These are phyloP conservation scores for Bufo bufo DNA, from an alignment of 2,113 vertebrate genomes.

Conservation along the genomic window DNA sequence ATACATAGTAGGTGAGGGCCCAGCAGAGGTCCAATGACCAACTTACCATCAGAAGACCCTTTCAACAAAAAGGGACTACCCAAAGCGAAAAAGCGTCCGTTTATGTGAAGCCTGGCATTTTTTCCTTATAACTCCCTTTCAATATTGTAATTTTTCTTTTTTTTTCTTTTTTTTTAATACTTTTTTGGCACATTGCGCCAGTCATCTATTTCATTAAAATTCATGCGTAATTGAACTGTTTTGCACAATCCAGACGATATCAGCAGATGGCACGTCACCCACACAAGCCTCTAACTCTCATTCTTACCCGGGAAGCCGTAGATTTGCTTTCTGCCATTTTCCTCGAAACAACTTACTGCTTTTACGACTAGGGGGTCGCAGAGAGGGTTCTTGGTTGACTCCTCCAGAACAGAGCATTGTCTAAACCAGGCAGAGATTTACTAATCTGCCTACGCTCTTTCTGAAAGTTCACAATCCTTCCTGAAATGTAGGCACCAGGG, in stretches of 20 bases:
- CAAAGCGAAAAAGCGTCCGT: too few relatives aligned
- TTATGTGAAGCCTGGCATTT: background rate
- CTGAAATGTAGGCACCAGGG: background rate
- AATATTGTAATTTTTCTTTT: background rate
- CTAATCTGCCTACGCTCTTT: background rate
- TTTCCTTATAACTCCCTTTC: background rate
- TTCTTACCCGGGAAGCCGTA: background rate
- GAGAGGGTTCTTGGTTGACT: too few relatives aligned
- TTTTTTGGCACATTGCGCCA: background rate
- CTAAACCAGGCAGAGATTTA: background rate
- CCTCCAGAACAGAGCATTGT: background rate
- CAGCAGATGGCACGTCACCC: constrained; percentile 52
- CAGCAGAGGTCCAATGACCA: too few relatives aligned
- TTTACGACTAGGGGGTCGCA: background rate
- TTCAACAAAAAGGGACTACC: too few relatives aligned
- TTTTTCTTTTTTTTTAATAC: background rate
- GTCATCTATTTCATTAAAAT: constrained; percentile 43
- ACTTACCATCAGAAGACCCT: too few relatives aligned
- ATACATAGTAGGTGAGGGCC: too few relatives aligned
- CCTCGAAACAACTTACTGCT: background rate
- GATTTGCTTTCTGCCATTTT: constrained; percentile 22
- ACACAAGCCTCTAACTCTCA: constrained; percentile 11
- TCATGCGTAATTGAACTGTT: constrained; percentile 40
- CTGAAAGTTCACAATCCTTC: background rate
- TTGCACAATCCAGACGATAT: constrained; percentile 33